phyloP scores from a whole-genome alignment of 2,888 invertebrate genomes.

The Mimachlamys varia region DNA sequence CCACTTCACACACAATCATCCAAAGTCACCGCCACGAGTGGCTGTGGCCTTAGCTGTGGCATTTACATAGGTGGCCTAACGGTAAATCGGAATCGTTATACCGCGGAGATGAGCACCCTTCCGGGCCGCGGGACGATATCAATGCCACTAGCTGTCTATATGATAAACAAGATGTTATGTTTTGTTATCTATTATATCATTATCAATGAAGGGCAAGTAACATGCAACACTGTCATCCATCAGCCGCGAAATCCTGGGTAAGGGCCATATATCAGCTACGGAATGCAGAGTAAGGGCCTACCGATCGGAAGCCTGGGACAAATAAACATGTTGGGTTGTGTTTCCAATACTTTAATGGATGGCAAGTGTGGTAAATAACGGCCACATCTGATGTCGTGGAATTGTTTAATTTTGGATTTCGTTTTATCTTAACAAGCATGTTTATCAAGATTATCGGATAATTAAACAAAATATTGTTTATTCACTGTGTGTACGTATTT shows the following conservation, averaged over 20 bases:
- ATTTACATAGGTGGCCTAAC: not conserved
- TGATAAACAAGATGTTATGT: not conserved
- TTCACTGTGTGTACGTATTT: too few species aligned
- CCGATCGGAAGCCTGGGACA: not conserved
- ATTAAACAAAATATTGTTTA: not conserved
- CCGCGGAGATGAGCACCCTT: not conserved
- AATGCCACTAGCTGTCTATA: slow-evolving; percentile 6
- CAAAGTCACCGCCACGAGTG: not conserved
- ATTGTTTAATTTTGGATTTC: not conserved
- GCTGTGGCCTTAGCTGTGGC: not conserved
- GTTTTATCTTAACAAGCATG: not conserved
- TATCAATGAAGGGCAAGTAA: not conserved
- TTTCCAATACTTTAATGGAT: not conserved
- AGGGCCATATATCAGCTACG: not conserved
- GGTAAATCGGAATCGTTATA: not conserved
- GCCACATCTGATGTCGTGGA: not conserved
- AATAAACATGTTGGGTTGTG: not conserved
- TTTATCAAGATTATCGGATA: not conserved
- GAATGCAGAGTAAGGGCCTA: not conserved
- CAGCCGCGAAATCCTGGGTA: not conserved
- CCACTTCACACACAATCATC: not conserved
- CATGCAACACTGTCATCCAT: not conserved
- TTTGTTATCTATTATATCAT: not conserved
- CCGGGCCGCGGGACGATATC: not conserved
- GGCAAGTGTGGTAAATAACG: not conserved